phyloP scores from a whole-genome alignment of 2,113 vertebrate species.

The Trematocara macrostoma region DNA sequence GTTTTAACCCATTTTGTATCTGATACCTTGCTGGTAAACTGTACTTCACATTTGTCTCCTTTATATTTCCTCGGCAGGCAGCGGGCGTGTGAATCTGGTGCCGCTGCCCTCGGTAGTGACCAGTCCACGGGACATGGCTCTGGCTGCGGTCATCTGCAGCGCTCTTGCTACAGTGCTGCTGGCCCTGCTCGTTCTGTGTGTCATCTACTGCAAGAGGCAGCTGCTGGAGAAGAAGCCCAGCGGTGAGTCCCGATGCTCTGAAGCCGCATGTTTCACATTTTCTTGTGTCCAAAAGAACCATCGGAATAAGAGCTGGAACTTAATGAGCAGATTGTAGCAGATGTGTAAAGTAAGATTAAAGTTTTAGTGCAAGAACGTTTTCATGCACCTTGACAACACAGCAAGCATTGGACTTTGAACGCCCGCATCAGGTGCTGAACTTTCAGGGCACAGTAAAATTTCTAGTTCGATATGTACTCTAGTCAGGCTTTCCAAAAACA shows the following conservation, averaged over 20 bases:
- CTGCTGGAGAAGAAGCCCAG: slow-evolving; percentile 94
- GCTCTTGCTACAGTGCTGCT: slow-evolving; percentile 90
- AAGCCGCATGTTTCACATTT: not conserved
- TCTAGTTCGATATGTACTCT: not conserved
- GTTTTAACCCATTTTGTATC: not conserved
- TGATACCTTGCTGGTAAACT: not conserved
- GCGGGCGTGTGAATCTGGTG: slow-evolving; percentile 89
- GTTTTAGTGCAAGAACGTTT: not conserved
- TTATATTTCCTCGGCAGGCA: slow-evolving; percentile 68
- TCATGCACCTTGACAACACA: not conserved
- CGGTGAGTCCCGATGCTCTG: slow-evolving; percentile 72
- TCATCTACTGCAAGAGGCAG: slow-evolving; percentile 96
- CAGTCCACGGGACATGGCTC: slow-evolving; percentile 89
- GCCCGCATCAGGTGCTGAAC: not conserved
- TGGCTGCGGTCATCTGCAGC: slow-evolving; percentile 94
- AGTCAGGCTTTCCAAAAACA: not conserved
- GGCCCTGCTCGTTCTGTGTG: slow-evolving; percentile 89
- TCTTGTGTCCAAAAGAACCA: not conserved
- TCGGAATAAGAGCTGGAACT: not conserved
- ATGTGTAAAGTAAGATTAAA: not conserved
- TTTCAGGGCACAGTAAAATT: not conserved
- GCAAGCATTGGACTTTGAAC: not conserved
- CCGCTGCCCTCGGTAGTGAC: slow-evolving; percentile 84
- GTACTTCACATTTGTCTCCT: not conserved
- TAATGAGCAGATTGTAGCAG: not conserved